Percentiles rank a stretch among this genome's conserved stretches.
phyloP scores from a whole-genome alignment of 2,797 vertebrate genomes.

The Enteromius trimaculatus region DNA sequence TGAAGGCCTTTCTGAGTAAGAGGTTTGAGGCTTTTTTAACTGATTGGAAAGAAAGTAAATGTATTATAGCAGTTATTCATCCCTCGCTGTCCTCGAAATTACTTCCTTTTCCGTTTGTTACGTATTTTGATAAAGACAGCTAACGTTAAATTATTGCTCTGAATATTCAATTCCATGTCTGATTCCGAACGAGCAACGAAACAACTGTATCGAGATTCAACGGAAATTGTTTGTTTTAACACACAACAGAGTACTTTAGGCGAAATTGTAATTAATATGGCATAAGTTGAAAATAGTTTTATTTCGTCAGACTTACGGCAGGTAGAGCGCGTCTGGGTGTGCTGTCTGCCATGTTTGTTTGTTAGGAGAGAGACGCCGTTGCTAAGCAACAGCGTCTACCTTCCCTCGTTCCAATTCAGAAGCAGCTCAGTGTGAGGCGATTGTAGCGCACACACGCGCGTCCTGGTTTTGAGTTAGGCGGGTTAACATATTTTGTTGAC shows the following conservation, averaged over 20 bases:
- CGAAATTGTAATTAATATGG: not conserved
- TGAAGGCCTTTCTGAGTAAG: constrained; percentile 56
- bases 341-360: constrained; percentile 75
- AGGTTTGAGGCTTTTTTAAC: constrained; percentile 62
- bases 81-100: not conserved
- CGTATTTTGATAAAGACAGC: not conserved
- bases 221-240: not conserved
- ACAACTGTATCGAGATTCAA: not conserved
- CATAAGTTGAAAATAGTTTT: not conserved
- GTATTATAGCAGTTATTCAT: not conserved
- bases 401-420: not conserved
- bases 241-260: not conserved
- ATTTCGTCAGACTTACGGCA: constrained; percentile 31
- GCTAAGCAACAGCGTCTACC: constrained; percentile 67
- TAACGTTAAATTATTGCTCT: not conserved
- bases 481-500: no score
- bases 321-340: not conserved
- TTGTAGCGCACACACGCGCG: not conserved
- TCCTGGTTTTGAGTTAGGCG: no score
- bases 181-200: not conserved
- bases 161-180: not conserved
- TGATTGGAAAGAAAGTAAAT: constrained; percentile 42
- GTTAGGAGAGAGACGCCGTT: constrained; percentile 55
- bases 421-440: not conserved
- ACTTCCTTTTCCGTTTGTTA: not conserved